Evolutionary conservation across 2,113 vertebrate genomes (phyloP).

Genomic region (Pituophis catenifer): DNA sequence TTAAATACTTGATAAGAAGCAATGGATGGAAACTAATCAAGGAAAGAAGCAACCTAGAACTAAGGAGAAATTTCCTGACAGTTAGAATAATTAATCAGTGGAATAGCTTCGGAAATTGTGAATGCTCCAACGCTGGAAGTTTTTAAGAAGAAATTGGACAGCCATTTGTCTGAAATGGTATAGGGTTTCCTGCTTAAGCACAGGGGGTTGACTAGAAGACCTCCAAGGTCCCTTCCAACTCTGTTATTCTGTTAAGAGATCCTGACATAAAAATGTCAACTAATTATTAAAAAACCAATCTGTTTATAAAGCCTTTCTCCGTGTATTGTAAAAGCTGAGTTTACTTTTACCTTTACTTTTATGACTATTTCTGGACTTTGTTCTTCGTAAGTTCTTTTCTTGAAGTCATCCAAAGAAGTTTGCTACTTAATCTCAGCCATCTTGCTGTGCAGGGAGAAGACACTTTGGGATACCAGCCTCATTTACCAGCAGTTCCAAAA

Average conservation of each 20-base stretch:
- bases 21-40: too few species aligned
- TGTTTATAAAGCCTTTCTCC: not conserved
- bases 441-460: conserved; percentile 78
- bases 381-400: not conserved
- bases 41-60: too few species aligned
- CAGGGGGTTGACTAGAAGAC: too few species aligned
- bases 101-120: too few species aligned
- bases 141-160: too few species aligned
- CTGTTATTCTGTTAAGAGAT: not conserved
- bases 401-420: not conserved
- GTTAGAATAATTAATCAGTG: too few species aligned
- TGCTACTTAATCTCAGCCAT: not conserved
- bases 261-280: not conserved
- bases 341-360: not conserved
- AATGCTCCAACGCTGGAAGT: too few species aligned
- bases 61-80: too few species aligned
- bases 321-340: not conserved
- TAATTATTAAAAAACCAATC: not conserved
- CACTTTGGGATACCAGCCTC: conserved; percentile 73
- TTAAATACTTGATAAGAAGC: not conserved
- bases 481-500: conserved; percentile 86
- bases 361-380: not conserved
- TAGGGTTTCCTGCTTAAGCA: too few species aligned
- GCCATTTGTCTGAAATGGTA: too few species aligned
- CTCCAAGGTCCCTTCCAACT: too few species aligned